Evolutionary conservation across 2,113 vertebrate genomes (phyloP), one percentile per base, ranked within the genome.

Genomic region (Leptobrachium leishanense): DNA sequence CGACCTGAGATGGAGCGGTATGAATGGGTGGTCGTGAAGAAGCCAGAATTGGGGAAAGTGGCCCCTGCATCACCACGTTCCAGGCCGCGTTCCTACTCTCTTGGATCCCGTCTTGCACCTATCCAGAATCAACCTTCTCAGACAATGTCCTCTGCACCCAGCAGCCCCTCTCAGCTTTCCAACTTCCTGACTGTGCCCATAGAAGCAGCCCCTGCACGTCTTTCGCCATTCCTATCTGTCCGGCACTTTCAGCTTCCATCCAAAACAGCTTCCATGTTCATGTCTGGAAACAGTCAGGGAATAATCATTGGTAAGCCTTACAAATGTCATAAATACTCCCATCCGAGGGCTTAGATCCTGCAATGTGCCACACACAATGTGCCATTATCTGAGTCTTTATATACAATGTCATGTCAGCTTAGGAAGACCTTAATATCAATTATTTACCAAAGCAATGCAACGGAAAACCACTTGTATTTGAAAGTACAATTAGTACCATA

Each of bases 21-120:
- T 1, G 94, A 96, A 85, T 90, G 92, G 89, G 87, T 93, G 6
- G 79, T 95, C 82, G 88, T 94, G 84, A 91, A 92, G 84, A 91
- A 92, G 6, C 92, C 89, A 0, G 89, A 90, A 68, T 84, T 88
- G 84, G 83, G 90, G 82, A 92, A 92, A 85, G 77, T 79, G 0
- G 73, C 84, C 76, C 85, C 82, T 0, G 83, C 76, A 76, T 81
- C 86, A 5, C 72, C 54, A 31, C 83, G 3, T 44, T 73, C 80
- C 46, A 81, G 81, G 43, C 86, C 75, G 0, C 74, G 62, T 1
- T 84, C 84, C n/a, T 87, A 88, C 7, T 84, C 84, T 40, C 84
- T 86, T 2, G 46, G 74, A 59, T 5, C 86, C 0, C 62, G 54
- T 10, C 67, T 9, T 7, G 0, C 75, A 43, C 84, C 84, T 68